Evolutionary conservation across 2,797 vertebrate genomes (phyloP).

Genomic region (Pagetopsis macropterus): DNA sequence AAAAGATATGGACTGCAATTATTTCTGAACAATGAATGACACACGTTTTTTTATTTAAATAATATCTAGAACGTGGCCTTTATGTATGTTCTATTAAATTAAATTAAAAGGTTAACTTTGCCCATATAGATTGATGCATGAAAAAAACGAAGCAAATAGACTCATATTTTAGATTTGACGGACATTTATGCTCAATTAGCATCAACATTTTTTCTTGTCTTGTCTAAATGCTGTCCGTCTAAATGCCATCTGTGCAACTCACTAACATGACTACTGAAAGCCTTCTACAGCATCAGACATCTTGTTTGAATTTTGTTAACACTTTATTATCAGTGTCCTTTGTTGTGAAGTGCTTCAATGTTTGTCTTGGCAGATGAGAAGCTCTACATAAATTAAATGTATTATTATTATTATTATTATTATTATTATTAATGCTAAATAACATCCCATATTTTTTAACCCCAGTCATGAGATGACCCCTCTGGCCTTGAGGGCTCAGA

Average conservation of each 20-base stretch:
- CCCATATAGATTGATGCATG: not conserved
- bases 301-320: not conserved
- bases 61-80: not conserved
- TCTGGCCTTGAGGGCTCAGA: too few relatives aligned
- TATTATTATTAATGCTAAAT: not conserved
- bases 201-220: not conserved
- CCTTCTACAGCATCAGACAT: not conserved
- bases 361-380: too few relatives aligned
- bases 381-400: too few relatives aligned
- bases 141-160: not conserved
- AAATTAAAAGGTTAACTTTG: not conserved
- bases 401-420: too few relatives aligned
- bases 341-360: too few relatives aligned
- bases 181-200: slow-evolving; percentile 1
- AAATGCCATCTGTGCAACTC: not conserved
- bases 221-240: not conserved
- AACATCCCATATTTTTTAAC: not conserved
- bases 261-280: not conserved
- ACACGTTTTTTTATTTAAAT: not conserved
- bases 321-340: too few relatives aligned
- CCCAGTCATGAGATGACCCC: too few relatives aligned
- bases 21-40: not conserved
- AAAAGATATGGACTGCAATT: not conserved
- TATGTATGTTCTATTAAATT: not conserved
- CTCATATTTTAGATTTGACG: slow-evolving; percentile 3